These are phyloP conservation scores for Umimayanthus chanpuru DNA, from an alignment of 92 coral and sea anemone genomes.

Conservation along the genomic window DNA sequence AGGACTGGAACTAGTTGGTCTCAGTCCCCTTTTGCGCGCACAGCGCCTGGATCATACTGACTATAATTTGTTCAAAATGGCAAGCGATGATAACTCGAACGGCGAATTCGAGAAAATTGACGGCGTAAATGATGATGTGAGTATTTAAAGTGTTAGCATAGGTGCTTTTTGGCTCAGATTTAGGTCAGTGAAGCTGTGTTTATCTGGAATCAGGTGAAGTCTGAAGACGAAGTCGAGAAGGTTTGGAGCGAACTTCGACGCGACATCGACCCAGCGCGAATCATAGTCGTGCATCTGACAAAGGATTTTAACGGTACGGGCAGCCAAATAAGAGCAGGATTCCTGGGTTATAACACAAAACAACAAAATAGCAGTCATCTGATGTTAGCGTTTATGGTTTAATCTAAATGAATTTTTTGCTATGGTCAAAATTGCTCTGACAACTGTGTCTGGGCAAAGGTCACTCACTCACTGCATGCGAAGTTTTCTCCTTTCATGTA, in stretches of 20 bases:
- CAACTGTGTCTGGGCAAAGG: constrained; percentile 13
- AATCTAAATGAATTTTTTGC: neutral
- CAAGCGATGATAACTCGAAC: constrained; percentile 26
- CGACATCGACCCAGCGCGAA: constrained; percentile 43
- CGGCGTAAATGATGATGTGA: constrained; percentile 33
- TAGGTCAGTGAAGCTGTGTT: neutral
- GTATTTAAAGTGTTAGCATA: neutral
- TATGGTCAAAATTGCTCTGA: too few relatives aligned
- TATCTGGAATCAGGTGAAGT: constrained; percentile 7
- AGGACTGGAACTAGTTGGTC: constrained; percentile 30
- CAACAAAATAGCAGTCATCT: neutral
- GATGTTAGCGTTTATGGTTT: neutral
- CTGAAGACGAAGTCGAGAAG: constrained; percentile 29
- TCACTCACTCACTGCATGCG: neutral
- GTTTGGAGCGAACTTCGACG: constrained; percentile 21
- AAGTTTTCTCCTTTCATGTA: neutral
- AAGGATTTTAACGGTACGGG: constrained; percentile 62
- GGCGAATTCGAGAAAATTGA: constrained; percentile 42
- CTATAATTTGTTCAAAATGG: neutral
- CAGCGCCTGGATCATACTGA: constrained; percentile 10
- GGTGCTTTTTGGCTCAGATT: neutral
- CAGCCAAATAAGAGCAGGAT: neutral
- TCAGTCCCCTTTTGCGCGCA: neutral
- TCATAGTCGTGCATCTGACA: constrained; percentile 63
- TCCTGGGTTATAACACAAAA: neutral